phyloP scores from a whole-genome alignment of 2,113 vertebrate species.

The Labrus mixtus region DNA sequence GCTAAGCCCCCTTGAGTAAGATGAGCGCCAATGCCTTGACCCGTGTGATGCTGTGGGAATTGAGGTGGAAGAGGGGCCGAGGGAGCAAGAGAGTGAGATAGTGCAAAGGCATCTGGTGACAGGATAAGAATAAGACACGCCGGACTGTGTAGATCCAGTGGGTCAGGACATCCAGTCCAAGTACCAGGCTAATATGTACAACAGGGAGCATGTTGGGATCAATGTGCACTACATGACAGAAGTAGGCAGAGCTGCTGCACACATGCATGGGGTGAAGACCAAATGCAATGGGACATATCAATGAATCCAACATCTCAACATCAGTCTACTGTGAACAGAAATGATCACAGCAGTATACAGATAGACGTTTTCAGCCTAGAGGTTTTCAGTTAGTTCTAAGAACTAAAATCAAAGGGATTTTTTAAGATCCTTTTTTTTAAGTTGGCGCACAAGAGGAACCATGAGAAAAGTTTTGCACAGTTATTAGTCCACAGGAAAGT shows the following conservation, averaged over 20 bases:
- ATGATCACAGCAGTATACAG: too few species aligned
- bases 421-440: too few species aligned
- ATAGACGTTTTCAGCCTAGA: too few species aligned
- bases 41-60: conserved; percentile 65
- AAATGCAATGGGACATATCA: not conserved
- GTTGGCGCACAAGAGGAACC: too few species aligned
- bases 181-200: conserved; percentile 9
- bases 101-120: conserved; percentile 49
- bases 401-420: too few species aligned
- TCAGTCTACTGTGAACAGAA: too few species aligned
- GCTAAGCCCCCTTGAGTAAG: conserved; percentile 60
- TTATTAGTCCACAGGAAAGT: too few species aligned
- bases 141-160: conserved; percentile 19
- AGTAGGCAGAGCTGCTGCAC: not conserved
- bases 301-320: too few species aligned
- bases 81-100: conserved; percentile 37
- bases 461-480: too few species aligned
- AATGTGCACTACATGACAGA: not conserved
- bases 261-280: not conserved
- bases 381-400: too few species aligned
- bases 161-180: conserved; percentile 39
- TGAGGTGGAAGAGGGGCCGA: conserved; percentile 58
- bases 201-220: conserved; percentile 20
- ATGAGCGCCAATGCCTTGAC: conserved; percentile 65
- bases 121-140: conserved; percentile 35